Base-by-base conservation (phyloP, 1,140 invertebrate species). In the Drosophila lacertosa region DNA sequence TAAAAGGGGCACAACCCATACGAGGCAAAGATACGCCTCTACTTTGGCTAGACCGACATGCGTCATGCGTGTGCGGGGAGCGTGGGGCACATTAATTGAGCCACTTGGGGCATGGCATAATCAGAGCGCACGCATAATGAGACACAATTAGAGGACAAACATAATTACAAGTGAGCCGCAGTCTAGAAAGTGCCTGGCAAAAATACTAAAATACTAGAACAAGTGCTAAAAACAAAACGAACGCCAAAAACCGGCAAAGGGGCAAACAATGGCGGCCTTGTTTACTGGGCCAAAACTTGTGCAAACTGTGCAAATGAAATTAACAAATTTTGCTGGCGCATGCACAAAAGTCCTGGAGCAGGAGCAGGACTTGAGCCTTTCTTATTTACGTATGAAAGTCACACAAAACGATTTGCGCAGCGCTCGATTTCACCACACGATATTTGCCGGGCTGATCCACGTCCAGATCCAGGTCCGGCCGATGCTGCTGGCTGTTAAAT, bases 101-200 rank as follows among this genome's bases (percentile, higher is more conserved):
- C 82, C 81, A 86, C 81, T 86, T 86, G 83, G 82, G 77, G 64
- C 69, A 70, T 47, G 55, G 70, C 62, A 77, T 83, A 83, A 83
- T 83, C 79, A 83, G 51, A 40, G 80, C 70, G 71, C 77, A 86
- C 82, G 77, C 82, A 86, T 86, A 86, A 86, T 86, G 82, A 81
- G 81, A 73, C 26, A 67, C 81, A 86, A 86, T 86, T 86, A 86
- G 81, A 88, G 81, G 82, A 88, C 81, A 86, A 86, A 86, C 77
- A 86, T 81, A 86, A 86, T 88, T 86, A 88, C 77, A 74, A 77
- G 64, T 64, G 63, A 75, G 66, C 55, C 71, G 44, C 47, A 54
- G 24, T 6, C 15, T 45, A 35, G 29, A 60, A 51, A 59, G 33
- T 53, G 15, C 16, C 37, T n/a, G 44, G 18, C 13, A 54, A 35